Conservation (phyloP, 2,888 invertebrate species). For the Kryphioiulus occultus region DNA sequence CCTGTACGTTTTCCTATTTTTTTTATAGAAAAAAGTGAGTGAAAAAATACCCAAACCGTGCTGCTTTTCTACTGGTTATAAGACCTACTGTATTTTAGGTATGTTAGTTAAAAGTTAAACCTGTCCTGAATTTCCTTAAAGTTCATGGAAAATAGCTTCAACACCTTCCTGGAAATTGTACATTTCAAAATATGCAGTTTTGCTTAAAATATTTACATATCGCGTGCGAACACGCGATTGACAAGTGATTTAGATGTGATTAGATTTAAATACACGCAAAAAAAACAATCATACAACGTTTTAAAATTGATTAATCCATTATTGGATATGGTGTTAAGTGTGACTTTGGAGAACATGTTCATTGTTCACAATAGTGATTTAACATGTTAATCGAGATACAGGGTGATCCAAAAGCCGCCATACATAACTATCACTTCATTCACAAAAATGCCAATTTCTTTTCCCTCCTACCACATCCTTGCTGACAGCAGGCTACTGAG, state of each 20-base stretch:
- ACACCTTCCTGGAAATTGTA: background rate
- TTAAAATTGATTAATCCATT: background rate
- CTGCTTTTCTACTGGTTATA: background rate
- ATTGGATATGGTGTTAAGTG: background rate
- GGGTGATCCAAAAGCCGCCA: no score
- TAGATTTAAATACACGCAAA: background rate
- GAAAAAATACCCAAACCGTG: slow-evolving; percentile 12
- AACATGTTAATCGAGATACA: no score
- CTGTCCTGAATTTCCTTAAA: background rate
- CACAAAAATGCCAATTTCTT: no score
- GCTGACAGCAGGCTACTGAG: no score
- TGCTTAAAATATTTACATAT: background rate
- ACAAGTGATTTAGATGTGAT: background rate
- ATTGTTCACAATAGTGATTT: background rate
- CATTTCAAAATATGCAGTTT: slow-evolving; percentile 31
- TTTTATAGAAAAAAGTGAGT: background rate
- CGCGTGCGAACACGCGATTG: background rate
- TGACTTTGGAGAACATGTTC: background rate
- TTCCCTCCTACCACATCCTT: no score
- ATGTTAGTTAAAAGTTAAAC: background rate
- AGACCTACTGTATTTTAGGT: background rate
- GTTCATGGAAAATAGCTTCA: background rate
- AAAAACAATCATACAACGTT: background rate
- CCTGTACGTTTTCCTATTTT: background rate
- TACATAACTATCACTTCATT: no score